Evolutionary conservation across 2,888 invertebrate genomes (phyloP), one percentile per base, ranked within the genome.

Genomic region (Tipula confusa): DNA sequence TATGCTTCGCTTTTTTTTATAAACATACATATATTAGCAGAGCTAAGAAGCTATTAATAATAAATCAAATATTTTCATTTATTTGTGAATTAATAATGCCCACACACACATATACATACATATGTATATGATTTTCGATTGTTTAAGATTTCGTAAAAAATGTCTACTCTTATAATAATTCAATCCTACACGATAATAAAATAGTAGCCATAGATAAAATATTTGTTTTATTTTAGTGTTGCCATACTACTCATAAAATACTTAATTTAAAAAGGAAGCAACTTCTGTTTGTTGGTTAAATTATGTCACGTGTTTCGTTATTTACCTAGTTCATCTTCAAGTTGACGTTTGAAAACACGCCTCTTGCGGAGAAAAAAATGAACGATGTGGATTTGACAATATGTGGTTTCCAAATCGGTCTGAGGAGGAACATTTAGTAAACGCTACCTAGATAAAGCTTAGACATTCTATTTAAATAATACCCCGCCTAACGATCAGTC

Each of bases 31-130:
- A 64, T 3, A 64, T 64, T 64, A 64, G 64, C 9, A 3, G 24
- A 64, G 24, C 64, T 64, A 24, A 6, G 6, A 11, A 24, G 18
- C 64, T 64, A 64, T 64, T 64, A 64, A 64, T 64, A 64, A 64
- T 64, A 64, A 64, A 64, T 64, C 64, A 64, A 64, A 64, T 64
- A 64, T 64, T 64, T 64, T 64, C 64, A 64, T 64, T 64, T 64
- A 24, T 64, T 64, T 64, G n/a, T n/a, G 64, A 64, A 64, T 64
- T 64, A 64, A 24, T 64, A 64, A 64, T 24, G 64, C 24, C 64
- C 24, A 64, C 64, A 64, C 64, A 64, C 24, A 64, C n/a, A n/a
- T n/a, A n/a, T n/a, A n/a, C n/a, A n/a, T n/a, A n/a, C n/a, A n/a
- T n/a, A n/a, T n/a, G n/a, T n/a, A n/a, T n/a, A n/a, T 64, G 24